Evolutionary conservation across 2,113 vertebrate species (phyloP).

Genomic region (Hippocampus mohnikei): DNA sequence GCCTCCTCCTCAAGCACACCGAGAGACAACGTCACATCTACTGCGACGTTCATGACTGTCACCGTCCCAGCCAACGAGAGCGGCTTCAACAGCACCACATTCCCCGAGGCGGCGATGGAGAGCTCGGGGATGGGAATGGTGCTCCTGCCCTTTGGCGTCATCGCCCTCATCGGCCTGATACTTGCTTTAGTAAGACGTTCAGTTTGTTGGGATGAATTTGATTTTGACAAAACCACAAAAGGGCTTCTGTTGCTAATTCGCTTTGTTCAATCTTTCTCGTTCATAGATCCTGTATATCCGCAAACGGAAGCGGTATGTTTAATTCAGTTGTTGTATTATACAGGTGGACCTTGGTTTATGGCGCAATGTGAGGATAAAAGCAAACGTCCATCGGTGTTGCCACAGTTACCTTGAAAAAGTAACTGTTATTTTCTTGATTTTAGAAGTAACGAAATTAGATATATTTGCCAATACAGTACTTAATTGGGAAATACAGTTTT

Average conservation of each 20-base stretch:
- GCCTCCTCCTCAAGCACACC: constrained; percentile 43
- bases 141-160: constrained; percentile 90
- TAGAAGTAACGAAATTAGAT: too few relatives aligned
- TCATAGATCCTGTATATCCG: constrained; percentile 92
- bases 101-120: constrained; percentile 70
- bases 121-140: constrained; percentile 80
- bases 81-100: constrained; percentile 80
- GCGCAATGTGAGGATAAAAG: too few relatives aligned
- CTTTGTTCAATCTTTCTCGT: constrained; percentile 39
- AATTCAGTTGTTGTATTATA: neutral
- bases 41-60: constrained; percentile 62
- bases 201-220: neutral
- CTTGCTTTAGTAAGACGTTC: constrained; percentile 83
- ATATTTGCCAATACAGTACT: too few relatives aligned
- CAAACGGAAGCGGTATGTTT: constrained; percentile 89
- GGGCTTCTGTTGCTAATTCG: neutral
- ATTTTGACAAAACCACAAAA: neutral
- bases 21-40: constrained; percentile 62
- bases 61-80: constrained; percentile 78
- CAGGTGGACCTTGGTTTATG: neutral
- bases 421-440: too few relatives aligned
- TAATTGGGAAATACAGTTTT: too few relatives aligned
- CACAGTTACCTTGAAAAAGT: too few relatives aligned
- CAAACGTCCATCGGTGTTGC: too few relatives aligned
- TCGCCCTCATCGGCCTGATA: constrained; percentile 88